Evolutionary conservation across 2,888 invertebrate species (phyloP).

Genomic region (Macropis europaea): DNA sequence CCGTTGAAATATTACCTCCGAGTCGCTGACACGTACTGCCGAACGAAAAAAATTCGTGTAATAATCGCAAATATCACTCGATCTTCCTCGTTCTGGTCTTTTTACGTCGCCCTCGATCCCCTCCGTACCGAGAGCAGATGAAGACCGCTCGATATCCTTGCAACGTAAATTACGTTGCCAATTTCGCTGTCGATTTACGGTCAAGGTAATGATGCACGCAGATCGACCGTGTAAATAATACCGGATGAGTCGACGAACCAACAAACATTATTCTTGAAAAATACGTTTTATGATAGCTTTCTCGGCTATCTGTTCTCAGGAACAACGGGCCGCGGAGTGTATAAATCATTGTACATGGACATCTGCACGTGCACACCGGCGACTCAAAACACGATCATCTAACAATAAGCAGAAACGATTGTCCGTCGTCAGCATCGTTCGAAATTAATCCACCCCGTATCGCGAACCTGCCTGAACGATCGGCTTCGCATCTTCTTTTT

Average conservation of each 20-base stretch:
- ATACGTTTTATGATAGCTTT: background rate
- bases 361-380: conserved; percentile 27
- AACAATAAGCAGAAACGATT: conserved; percentile 12
- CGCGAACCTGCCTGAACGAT: conserved; percentile 16
- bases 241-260: background rate
- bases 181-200: conserved; percentile 28
- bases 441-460: conserved; percentile 26
- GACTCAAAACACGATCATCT: conserved; percentile 27
- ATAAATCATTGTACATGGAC: conserved; percentile 43
- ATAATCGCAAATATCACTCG: conserved; percentile 25
- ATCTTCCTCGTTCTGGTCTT: conserved; percentile 1
- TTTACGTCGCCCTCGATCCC: conserved; percentile 14
- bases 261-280: no score
- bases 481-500: no score
- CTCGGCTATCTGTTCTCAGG: conserved; percentile 27
- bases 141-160: conserved; percentile 13
- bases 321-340: conserved; percentile 53
- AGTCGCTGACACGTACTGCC: background rate
- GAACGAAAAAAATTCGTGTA: conserved; percentile 7
- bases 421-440: conserved; percentile 44
- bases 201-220: background rate
- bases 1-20: no score
- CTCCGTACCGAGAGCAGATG: conserved; percentile 17
- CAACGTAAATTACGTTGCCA: conserved; percentile 28
- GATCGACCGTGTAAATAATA: conserved; percentile 18